Evolutionary conservation across 64 coral and sea anemone species (phyloP).

Genomic region (Acropora tenuis): DNA sequence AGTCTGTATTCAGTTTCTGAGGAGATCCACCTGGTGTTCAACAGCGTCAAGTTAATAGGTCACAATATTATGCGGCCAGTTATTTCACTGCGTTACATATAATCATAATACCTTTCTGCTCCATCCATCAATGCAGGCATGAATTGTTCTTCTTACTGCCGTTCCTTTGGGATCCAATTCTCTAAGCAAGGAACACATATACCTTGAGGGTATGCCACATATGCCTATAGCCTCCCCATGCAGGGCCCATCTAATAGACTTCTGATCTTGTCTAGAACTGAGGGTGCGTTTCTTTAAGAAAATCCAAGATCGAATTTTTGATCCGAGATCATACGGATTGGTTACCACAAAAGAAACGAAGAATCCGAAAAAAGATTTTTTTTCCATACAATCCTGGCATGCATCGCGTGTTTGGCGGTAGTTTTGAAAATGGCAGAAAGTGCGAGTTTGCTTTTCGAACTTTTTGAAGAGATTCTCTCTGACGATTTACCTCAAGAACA

Average conservation of each 20-base stretch:
- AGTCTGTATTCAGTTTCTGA: not conserved
- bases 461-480: not conserved
- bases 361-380: constrained; percentile 15
- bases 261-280: constrained; percentile 16
- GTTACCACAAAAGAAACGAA: too few relatives aligned
- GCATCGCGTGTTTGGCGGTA: constrained; percentile 26
- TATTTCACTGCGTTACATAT: constrained; percentile 2
- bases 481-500: constrained; percentile 3
- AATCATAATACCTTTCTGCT: constrained; percentile 20
- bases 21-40: not conserved
- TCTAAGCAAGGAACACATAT: constrained; percentile 19
- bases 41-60: too few relatives aligned
- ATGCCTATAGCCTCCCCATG: constrained; percentile 29
- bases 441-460: not conserved
- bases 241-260: constrained; percentile 29
- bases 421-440: constrained; percentile 23
- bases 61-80: not conserved
- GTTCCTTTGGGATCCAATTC: constrained; percentile 40
- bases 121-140: constrained; percentile 29
- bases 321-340: too few relatives aligned
- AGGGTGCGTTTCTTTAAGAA: too few relatives aligned
- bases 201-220: constrained; percentile 40
- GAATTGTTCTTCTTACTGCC: constrained; percentile 21
- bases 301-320: too few relatives aligned
- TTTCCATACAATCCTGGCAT: not conserved